These are phyloP conservation scores for Leucania comma DNA, from an alignment of 2,888 invertebrate genomes.

Conservation along the genomic window DNA sequence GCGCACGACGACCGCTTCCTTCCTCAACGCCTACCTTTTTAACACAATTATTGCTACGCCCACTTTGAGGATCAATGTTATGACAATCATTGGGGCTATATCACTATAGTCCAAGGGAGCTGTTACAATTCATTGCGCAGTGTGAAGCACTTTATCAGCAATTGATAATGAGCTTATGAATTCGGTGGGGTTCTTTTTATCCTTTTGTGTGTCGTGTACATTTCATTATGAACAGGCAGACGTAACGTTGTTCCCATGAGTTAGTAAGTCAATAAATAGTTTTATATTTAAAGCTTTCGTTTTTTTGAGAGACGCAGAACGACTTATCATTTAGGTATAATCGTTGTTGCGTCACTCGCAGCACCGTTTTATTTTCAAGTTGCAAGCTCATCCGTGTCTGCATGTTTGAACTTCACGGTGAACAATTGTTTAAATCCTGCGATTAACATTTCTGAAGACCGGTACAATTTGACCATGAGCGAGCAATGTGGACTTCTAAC, in stretches of 20 bases:
- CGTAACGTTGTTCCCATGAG: slow-evolving; percentile 3
- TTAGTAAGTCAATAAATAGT: neutral
- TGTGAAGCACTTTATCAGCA: slow-evolving; percentile 27
- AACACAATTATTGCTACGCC: slow-evolving; percentile 72
- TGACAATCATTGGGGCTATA: slow-evolving; percentile 61
- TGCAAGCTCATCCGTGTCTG: slow-evolving; percentile 11
- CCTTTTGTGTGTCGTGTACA: neutral
- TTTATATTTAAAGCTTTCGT: slow-evolving; percentile 7
- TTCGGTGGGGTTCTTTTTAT: slow-evolving; percentile 23
- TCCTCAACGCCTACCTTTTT: slow-evolving; percentile 76
- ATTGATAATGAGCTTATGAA: slow-evolving; percentile 39
- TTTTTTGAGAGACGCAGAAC: slow-evolving; percentile 3
- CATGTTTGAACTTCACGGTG: slow-evolving; percentile 8
- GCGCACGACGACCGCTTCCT: slow-evolving; percentile 69
- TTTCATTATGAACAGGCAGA: slow-evolving; percentile 2
- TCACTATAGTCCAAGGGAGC: slow-evolving; percentile 38
- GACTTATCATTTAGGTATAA: neutral
- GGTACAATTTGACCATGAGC: neutral
- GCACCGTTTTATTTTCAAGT: slow-evolving; percentile 5
- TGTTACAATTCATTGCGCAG: slow-evolving; percentile 35
- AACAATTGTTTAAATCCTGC: neutral
- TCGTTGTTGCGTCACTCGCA: slow-evolving; percentile 1
- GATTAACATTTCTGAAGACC: neutral
- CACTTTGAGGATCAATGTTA: slow-evolving; percentile 64
- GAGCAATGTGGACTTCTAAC: neutral